Base-by-base conservation (phyloP, 2,888 invertebrate species). In the Rhopalosiphum nymphaeae region DNA sequence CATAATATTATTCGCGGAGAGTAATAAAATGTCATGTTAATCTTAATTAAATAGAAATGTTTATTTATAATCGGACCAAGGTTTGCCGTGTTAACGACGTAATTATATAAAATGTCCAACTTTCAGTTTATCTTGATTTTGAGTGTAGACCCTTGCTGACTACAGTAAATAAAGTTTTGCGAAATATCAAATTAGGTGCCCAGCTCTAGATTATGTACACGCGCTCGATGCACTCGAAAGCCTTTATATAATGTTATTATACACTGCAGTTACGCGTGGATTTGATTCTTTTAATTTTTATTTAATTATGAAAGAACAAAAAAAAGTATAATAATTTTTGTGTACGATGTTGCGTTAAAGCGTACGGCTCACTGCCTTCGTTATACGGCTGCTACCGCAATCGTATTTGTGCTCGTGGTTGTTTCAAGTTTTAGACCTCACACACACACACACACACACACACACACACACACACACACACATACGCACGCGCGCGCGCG, bases 11-110 rank as follows among this genome's bases (percentile, higher is more conserved):
- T 61, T 53, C 16, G 29, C 13, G 10, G 7, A 84, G 78, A 84
- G 91, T 53, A 53, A 91, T 91, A 91, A 91, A 91, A 85, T 57
- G 85, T 85, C 91, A n/a, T 86, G 85, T 91, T 91, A 91, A 85
- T 91, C 85, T 57, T 91, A 91, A 91, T 91, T 91, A 91, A 85
- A 91, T 57, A 91, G 56, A 85, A 91, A 91, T 91, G 91, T 91
- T 91, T 91, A 46, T 91, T 91, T 91, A 85, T 84, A 91, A 91
- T 85, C 85, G n/a, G 91, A 91, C 91, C 44, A 44, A 85, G 56
- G 56, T 84, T 44, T 84, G 56, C 84, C 91, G 91, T 53, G 91
- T 91, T 91, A 85, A 91, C 91, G 91, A 57, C 44, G 88, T 92
- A 87, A 92, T 92, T 92, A 67, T 46, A 92, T 67, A 61, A 92